Percentiles rank a stretch among this genome's conserved stretches.
These are phyloP conservation scores for Eupsilia transversa DNA, from an alignment of 2,888 invertebrate species.

Conservation along the genomic window DNA sequence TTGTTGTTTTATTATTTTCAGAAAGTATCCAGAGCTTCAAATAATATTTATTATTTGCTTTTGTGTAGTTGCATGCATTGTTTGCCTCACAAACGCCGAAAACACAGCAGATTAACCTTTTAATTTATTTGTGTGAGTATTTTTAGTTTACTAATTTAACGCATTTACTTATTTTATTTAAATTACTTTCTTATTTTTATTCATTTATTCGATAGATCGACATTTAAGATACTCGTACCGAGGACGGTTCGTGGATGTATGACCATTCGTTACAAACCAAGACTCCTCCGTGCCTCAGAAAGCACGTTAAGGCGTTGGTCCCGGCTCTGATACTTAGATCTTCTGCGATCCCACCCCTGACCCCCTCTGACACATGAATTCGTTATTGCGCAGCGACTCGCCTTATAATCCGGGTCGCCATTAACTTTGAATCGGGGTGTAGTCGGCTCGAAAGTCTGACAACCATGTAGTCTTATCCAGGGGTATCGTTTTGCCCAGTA, in stretches of 20 bases:
- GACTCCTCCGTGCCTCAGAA: not conserved
- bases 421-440: too few relatives aligned
- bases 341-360: too few relatives aligned
- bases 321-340: too few relatives aligned
- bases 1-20: constrained; percentile 76
- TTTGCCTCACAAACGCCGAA: constrained; percentile 74
- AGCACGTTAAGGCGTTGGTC: not conserved
- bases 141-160: constrained; percentile 51
- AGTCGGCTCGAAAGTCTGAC: not conserved
- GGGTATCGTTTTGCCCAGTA: not conserved
- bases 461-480: not conserved
- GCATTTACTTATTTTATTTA: constrained; percentile 5
- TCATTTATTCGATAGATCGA: not conserved
- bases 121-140: constrained; percentile 79
- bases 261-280: not conserved
- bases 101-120: constrained; percentile 75
- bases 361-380: too few relatives aligned
- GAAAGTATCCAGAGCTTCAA: constrained; percentile 80
- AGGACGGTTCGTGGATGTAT: not conserved
- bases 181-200: not conserved
- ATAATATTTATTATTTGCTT: constrained; percentile 84
- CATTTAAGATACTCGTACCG: not conserved
- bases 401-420: too few relatives aligned
- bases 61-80: constrained; percentile 87
- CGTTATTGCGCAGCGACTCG: too few relatives aligned